Base-by-base conservation (phyloP, 2,797 vertebrate species). In the Eulemur mongoz region DNA sequence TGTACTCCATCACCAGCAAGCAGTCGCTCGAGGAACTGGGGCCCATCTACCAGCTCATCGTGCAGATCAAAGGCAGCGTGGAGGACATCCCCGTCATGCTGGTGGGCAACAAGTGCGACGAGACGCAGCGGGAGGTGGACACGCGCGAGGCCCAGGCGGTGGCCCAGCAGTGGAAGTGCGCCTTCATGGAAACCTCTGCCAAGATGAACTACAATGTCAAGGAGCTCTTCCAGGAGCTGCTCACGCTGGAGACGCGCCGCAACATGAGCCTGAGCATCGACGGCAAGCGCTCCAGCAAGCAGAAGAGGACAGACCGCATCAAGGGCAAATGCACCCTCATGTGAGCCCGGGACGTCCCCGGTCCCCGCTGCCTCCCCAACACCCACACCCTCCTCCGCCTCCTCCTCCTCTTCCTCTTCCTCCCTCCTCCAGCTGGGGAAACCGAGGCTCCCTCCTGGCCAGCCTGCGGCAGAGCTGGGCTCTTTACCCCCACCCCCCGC, bases 161-260 rank as follows among this genome's bases (percentile, higher is more conserved):
- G 99, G 99, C 99, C 94, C 99, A 99, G 98, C 99, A 99, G 98
- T 99, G 99, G 99, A 99, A 99, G 96, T 99, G 99, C 97, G 99
- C 99, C 98, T 99, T 99, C 98, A 99, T 99, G 99, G 99, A 99
- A 98, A 99, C 99, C 30, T 99, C 99, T 0, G 99, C 99, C 98
- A 99, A 99, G 98, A 99, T 99, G 99, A 99, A 99, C 99, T 99
- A 99, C 99, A 99, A 99, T 9, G 99, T 99, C 81, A 99, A 99
- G 63, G 99, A 99, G 99, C 99, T 99, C 96, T 99, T 99, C 98
- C 99, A 99, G 98, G 99, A 99, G 99, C 99, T 99, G 94, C 99
- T 99, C 85, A 99, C 99, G 97, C 99, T 99, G 98, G 99, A 99
- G 99, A 99, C 99, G 98, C 99, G 99, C 98, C 99, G 99, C 97